Conservation (phyloP, 2,797 vertebrate species). For the Enteromius unitaeniatus region DNA sequence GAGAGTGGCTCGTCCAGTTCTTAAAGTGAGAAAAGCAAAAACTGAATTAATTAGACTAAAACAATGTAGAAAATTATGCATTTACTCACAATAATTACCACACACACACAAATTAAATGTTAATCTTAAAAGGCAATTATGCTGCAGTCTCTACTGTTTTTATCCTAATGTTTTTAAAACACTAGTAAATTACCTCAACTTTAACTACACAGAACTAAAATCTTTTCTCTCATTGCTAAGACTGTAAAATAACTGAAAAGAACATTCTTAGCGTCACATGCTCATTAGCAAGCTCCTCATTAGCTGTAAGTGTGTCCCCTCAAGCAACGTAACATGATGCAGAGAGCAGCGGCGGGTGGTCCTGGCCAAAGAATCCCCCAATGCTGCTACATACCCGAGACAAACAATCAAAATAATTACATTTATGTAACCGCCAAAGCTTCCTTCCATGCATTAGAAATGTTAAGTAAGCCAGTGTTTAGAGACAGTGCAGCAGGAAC, state of each 20-base stretch:
- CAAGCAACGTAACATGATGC: constrained; percentile 28
- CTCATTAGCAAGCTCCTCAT: constrained; percentile 18
- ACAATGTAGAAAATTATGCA: constrained; percentile 1
- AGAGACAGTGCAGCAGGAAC: constrained; percentile 9
- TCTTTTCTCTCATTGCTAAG: not conserved
- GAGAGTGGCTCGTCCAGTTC: not conserved
- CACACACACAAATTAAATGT: constrained; percentile 11
- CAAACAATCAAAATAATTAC: constrained; percentile 27
- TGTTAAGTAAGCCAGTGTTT: constrained; percentile 15
- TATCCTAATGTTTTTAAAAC: constrained; percentile 14
- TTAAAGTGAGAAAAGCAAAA: not conserved
- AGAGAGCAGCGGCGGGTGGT: constrained; percentile 27
- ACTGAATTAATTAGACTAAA: constrained; percentile 11
- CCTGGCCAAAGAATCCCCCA: not conserved
- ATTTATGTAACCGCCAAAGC: constrained; percentile 21
- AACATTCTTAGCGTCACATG: not conserved
- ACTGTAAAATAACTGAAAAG: not conserved
- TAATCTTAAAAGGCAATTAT: constrained; percentile 39
- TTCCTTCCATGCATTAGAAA: constrained; percentile 41
- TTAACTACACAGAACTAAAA: constrained; percentile 13
- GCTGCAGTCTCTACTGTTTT: not conserved
- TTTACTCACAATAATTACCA: constrained; percentile 23
- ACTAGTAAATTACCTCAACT: not conserved
- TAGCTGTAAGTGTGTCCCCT: not conserved
- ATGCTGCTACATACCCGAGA: not conserved